phyloP scores from a whole-genome alignment of 1,140 invertebrate genomes.

The Drosophila quadrilineata region DNA sequence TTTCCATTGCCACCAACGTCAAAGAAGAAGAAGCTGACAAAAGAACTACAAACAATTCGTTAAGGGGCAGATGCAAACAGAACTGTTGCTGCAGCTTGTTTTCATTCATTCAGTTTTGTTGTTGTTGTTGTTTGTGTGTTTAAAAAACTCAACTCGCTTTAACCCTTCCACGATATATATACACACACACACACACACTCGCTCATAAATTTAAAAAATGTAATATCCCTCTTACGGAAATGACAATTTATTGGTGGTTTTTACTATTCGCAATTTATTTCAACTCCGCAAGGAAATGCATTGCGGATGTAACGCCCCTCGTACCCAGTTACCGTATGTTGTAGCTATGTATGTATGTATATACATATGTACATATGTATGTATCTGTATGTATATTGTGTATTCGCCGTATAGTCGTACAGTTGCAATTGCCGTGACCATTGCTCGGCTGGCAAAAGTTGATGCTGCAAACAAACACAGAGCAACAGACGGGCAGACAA shows the following conservation, averaged over 20 bases:
- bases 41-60: constrained; percentile 24
- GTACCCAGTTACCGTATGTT: too few relatives aligned
- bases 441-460: constrained; percentile 55
- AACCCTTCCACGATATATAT: not conserved
- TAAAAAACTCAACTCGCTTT: constrained; percentile 15
- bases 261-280: constrained; percentile 81
- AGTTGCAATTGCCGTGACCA: constrained; percentile 15
- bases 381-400: too few relatives aligned
- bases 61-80: constrained; percentile 56
- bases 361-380: too few relatives aligned
- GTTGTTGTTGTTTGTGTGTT: too few relatives aligned
- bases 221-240: constrained; percentile 80
- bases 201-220: constrained; percentile 80
- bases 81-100: constrained; percentile 29
- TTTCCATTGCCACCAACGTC: constrained; percentile 30
- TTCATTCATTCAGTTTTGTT: constrained; percentile 28
- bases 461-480: constrained; percentile 63
- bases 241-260: constrained; percentile 81
- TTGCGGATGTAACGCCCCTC: constrained; percentile 74
- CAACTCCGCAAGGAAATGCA: constrained; percentile 80
- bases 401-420: not conserved
- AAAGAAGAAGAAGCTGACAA: constrained; percentile 6
- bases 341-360: too few relatives aligned
- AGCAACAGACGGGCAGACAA: constrained; percentile 40
- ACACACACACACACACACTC: constrained; percentile 26